phyloP scores from a whole-genome alignment of 2,888 invertebrate species.

The Lasioglossum pauxillum region DNA sequence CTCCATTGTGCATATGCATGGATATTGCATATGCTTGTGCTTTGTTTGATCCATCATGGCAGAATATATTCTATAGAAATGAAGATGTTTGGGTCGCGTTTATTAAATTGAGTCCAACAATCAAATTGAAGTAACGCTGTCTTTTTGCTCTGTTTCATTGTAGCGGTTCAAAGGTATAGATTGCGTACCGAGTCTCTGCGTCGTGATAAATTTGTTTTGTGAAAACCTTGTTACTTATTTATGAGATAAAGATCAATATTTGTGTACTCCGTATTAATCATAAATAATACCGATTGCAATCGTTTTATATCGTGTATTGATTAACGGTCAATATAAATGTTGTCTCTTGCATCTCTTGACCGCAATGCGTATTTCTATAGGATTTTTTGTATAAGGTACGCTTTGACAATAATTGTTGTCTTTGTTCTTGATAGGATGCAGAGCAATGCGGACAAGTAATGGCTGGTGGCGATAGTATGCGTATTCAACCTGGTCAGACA shows the following conservation, averaged over 20 bases:
- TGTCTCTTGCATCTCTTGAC: neutral
- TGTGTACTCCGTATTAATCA: neutral
- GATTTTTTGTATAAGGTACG: neutral
- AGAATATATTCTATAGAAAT: slow-evolving; percentile 33
- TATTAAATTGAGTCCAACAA: slow-evolving; percentile 2
- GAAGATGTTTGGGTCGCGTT: slow-evolving; percentile 44
- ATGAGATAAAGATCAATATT: neutral
- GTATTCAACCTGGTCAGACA: slow-evolving; percentile 82
- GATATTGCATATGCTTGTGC: slow-evolving; percentile 53
- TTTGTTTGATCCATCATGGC: slow-evolving; percentile 55
- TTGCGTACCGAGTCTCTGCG: neutral
- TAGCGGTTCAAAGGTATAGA: neutral
- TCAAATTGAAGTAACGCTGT: slow-evolving; percentile 18
- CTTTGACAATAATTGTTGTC: neutral
- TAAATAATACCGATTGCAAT: neutral
- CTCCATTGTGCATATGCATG: slow-evolving; percentile 26
- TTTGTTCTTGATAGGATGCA: slow-evolving; percentile 75
- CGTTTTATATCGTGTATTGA: neutral
- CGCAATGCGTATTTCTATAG: neutral
- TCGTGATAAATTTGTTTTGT: neutral
- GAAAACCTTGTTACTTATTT: neutral
- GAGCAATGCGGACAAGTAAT: slow-evolving; percentile 83
- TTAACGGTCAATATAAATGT: neutral
- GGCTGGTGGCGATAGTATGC: slow-evolving; percentile 82
- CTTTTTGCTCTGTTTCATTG: neutral